Conservation (phyloP, 2,797 vertebrate genomes). For the Emydoidea blandingii region DNA sequence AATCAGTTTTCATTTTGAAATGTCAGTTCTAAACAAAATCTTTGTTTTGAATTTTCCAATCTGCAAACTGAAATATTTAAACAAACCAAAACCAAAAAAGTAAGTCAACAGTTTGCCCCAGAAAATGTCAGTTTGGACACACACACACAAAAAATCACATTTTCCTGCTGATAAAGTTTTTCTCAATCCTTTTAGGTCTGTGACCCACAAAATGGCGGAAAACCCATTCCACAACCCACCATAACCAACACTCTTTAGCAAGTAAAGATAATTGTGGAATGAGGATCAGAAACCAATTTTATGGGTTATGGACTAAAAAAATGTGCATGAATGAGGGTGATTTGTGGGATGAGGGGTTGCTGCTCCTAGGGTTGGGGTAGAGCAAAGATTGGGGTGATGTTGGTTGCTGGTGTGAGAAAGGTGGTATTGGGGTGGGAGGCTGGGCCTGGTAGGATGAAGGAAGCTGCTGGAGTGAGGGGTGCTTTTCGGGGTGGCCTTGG, state of each 20-base stretch:
- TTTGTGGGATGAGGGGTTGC: neutral
- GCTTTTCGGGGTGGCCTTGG: neutral
- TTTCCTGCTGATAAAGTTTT: no score
- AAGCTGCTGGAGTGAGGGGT: neutral
- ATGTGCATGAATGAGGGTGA: fast-evolving
- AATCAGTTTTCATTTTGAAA: no score
- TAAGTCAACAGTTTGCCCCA: no score
- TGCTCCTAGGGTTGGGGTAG: fast-evolving
- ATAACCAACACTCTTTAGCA: neutral
- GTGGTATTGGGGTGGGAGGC: neutral
- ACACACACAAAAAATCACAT: no score
- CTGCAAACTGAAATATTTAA: no score
- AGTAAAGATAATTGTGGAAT: neutral
- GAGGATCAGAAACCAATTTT: neutral
- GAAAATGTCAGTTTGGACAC: no score
- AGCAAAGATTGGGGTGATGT: neutral
- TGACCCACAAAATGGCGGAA: neutral
- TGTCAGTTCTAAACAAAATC: no score
- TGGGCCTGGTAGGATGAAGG: neutral
- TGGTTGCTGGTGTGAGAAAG: neutral
- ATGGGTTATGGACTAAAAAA: neutral
- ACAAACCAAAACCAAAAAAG: no score
- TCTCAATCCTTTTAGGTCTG: no score
- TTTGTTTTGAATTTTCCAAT: no score
- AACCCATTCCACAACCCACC: neutral